These are phyloP conservation scores for Myanophis thanlyinensis DNA, from an alignment of 2,113 vertebrate genomes.

Conservation along the genomic window DNA sequence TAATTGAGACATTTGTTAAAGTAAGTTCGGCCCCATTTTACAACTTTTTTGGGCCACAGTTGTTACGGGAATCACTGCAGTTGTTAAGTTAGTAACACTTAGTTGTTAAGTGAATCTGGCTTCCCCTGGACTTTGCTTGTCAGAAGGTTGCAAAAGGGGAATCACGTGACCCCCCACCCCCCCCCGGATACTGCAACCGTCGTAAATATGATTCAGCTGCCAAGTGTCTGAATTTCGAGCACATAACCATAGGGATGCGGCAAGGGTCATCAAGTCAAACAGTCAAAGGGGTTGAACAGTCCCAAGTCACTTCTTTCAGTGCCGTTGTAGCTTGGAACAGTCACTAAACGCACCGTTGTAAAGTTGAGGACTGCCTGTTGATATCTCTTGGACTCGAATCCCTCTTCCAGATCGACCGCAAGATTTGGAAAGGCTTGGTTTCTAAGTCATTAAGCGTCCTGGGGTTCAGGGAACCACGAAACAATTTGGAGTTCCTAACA, in stretches of 20 bases:
- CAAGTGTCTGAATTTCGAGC: neutral
- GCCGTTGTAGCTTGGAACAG: neutral
- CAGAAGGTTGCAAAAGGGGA: rapidly evolving
- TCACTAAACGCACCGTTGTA: neutral
- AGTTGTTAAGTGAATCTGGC: neutral
- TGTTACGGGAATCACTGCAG: neutral
- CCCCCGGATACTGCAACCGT: neutral
- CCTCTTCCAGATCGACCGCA: neutral
- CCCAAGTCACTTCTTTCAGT: neutral
- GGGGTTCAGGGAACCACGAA: neutral
- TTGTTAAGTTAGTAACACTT: neutral
- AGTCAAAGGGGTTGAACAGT: neutral
- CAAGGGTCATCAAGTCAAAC: neutral
- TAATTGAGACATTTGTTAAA: no score
- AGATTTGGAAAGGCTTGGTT: neutral
- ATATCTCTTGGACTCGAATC: neutral
- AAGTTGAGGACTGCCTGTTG: neutral
- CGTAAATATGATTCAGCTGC: neutral
- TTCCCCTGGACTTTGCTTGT: neutral
- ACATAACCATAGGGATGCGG: neutral
- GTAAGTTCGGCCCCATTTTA: neutral
- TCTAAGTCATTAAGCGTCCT: neutral
- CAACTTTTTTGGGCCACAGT: neutral
- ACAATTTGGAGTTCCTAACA: no score
- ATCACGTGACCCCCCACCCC: neutral